Base-by-base conservation (phyloP, 2,888 invertebrate genomes). In the Caenorhabditis panamensis region DNA sequence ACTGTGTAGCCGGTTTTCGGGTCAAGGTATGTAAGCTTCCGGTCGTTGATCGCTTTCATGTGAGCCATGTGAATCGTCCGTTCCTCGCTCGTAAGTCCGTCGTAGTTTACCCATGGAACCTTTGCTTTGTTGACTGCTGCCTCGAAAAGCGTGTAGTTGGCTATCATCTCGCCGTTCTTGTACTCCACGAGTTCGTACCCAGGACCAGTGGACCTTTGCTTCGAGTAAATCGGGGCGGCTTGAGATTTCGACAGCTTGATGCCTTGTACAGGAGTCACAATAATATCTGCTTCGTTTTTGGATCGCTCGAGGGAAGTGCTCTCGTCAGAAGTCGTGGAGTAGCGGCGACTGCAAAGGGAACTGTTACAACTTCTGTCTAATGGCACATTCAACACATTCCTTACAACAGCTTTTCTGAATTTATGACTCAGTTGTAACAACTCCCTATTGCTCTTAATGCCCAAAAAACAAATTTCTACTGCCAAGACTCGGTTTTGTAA, bases 121-220 rank as follows among this genome's bases (percentile, higher is more conserved):
- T 80, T 78, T 8, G 84, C 67, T 47, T 83, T 82, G 24, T 85
- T 82, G 37, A 90, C 88, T 6, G 90, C 82, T 6, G 87, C 89
- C 67, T 88, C 89, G 79, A 88, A 90, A 8, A 90, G 86, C 2
- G 84, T 85, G 58, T 90, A 89, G 68, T 89, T 89, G 9, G 89
- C 89, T n/a, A 90, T 56, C 54, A 86, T 53, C 72, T 88, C 87
- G 20, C 86, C 89, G 20, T 84, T 82, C 41, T 78, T 81, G 20
- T 85, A 82, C 26, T 82, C 81, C 16, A 88, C 87, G 1, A 88
- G 79, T 8, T 79, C 82, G 58, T 83, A 90, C 8, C 73, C 81
- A 2, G 54, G 31, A 8, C 37, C 56, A 4, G 49, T 54, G 24
- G 82, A 84, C 47, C 88, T 83, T 2, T 86, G 86, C 31, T 67